Evolutionary conservation across 2,797 vertebrate genomes (phyloP).

Genomic region (Lacerta viridis): DNA sequence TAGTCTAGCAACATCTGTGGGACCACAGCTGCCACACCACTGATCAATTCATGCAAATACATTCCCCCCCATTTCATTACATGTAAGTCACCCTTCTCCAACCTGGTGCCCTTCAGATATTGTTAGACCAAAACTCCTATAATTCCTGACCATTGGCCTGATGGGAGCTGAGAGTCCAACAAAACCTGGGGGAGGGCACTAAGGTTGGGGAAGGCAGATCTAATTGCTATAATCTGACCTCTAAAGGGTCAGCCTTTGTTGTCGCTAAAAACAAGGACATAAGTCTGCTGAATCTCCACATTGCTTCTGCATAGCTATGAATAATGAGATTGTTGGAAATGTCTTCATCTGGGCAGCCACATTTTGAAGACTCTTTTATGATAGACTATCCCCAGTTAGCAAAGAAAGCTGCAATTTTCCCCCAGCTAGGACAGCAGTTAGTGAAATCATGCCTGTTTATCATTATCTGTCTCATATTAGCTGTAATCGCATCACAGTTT

Average conservation of each 20-base stretch:
- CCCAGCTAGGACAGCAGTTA: slow-evolving; percentile 46
- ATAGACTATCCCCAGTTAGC: slow-evolving; percentile 35
- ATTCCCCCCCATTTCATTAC: neutral
- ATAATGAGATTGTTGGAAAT: slow-evolving; percentile 64
- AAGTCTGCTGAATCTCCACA: slow-evolving; percentile 48
- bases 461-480: slow-evolving; percentile 64
- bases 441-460: slow-evolving; percentile 53
- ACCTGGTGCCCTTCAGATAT: neutral
- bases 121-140: no score
- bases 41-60: slow-evolving; percentile 22
- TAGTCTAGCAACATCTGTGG: no score
- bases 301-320: slow-evolving; percentile 61
- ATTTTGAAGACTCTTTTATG: slow-evolving; percentile 43
- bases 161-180: no score
- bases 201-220: neutral
- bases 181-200: no score
- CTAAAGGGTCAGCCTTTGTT: neutral
- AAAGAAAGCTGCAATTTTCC: slow-evolving; percentile 60
- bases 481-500: slow-evolving; percentile 72
- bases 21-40: no score
- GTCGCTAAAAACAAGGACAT: slow-evolving; percentile 40
- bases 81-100: neutral
- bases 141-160: no score
- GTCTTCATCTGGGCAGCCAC: slow-evolving; percentile 58
- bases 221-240: neutral